Evolutionary conservation across 2,113 vertebrate genomes (phyloP), one percentile per base, ranked within the genome.

Genomic region (Ammodytes marinus): DNA sequence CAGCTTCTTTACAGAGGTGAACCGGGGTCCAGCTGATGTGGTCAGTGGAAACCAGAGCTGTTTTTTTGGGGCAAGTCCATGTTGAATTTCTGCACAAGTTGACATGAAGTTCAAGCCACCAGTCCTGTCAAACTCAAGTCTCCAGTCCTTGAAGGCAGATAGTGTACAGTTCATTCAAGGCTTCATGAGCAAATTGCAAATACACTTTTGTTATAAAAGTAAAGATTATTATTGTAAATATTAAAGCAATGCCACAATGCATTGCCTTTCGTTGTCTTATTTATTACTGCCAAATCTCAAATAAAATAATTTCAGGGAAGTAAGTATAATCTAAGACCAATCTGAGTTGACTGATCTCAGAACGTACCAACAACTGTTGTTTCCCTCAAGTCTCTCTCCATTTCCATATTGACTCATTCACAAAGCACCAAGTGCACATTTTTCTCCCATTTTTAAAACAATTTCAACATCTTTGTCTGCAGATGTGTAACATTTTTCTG

Each of bases 1-100:
- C 27, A 27, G 27, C 27, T 27, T 72, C 14, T 70, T 65, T 37
- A 43, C 35, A 58, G 39, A 81, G 57, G 66, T 4, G 14, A 72
- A 52, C 13, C 58, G 19, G 8, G 40, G 57, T 52, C 43, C 35
- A 50, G 57, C 39, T 79, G 47, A 67, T 61, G 39, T 72, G 55
- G 63, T 58, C 39, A 54, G 59, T 27, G 42, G 53, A 66, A 63
- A 72, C 35, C 15, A 5, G 42, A 6, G 69, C 37, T 49, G 59
- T 13, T 0, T 49, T 74, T 78, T 40, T 55, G 49, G 47, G 49
- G 39, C 3, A 63, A 50, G n/a, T 19, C 15, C 3, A 42, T 9
- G n/a, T 37, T 14, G 1, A 40, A 45, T 15, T 72, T 72, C 27
- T 0, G 5, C 69, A 58, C 27, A 42, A 37, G 46, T 17, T 49